Evolutionary conservation across 2,113 vertebrate species (phyloP).

Genomic region (Nerophis ophidion): DNA sequence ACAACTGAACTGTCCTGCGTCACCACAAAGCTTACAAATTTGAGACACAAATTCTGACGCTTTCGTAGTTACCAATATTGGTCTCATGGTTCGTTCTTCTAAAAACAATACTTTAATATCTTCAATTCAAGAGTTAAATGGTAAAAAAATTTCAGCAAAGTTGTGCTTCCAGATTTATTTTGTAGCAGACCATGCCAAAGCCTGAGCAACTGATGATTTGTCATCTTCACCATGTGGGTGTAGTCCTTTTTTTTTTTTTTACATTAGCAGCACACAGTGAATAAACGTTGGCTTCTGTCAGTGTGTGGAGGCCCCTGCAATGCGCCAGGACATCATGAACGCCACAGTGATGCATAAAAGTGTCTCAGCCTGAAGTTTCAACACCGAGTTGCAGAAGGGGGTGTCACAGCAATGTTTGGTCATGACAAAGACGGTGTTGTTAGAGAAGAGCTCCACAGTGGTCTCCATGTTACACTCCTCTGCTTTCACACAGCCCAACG

Average conservation of each 20-base stretch:
- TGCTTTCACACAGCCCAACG: conserved; percentile 49
- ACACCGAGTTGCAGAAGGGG: conserved; percentile 58
- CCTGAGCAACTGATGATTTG: not conserved
- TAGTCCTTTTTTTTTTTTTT: conserved; percentile 4
- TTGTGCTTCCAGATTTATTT: not conserved
- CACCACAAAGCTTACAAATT: not conserved
- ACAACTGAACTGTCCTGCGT: conserved; percentile 20
- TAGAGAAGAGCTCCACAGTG: conserved; percentile 35
- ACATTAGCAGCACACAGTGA: not conserved
- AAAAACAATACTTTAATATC: not conserved
- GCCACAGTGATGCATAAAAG: conserved; percentile 27
- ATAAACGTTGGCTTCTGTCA: conserved; percentile 3
- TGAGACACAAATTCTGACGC: not conserved
- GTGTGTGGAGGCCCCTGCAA: conserved; percentile 14
- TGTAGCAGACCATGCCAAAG: conserved; percentile 7
- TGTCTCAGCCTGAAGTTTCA: conserved; percentile 1
- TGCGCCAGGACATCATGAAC: conserved; percentile 15
- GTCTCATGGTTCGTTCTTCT: not conserved
- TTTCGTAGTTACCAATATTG: not conserved
- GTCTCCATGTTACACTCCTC: conserved; percentile 49
- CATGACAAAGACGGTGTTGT: conserved; percentile 57
- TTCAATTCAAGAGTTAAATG: not conserved
- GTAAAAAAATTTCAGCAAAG: conserved; percentile 1
- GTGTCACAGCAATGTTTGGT: conserved; percentile 64
- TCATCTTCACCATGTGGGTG: conserved; percentile 16